Conservation (phyloP, 2,113 vertebrate genomes). For the Tachysurus fulvidraco region DNA sequence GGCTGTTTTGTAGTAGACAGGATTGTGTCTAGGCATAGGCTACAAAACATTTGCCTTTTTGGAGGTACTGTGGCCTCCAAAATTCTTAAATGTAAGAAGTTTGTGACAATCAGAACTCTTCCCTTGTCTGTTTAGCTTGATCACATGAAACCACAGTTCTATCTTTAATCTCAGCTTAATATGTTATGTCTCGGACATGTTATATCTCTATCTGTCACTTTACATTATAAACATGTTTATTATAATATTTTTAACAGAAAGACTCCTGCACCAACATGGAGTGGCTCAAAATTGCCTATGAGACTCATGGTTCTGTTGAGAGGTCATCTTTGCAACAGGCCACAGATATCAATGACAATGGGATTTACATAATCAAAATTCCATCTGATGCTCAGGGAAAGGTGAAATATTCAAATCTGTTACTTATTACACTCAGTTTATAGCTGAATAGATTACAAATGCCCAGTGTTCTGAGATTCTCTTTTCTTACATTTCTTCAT, state of each 20-base stretch:
- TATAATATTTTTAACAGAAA: slow-evolving; percentile 57
- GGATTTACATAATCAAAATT: slow-evolving; percentile 70
- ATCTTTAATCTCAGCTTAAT: background rate
- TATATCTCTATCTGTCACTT: too few relatives aligned
- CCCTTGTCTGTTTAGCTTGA: background rate
- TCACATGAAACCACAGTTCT: background rate
- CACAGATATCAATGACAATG: slow-evolving; percentile 76
- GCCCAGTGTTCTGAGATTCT: background rate
- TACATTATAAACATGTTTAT: background rate
- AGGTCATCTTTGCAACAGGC: slow-evolving; percentile 77
- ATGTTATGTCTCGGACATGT: too few relatives aligned
- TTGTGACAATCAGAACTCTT: too few relatives aligned
- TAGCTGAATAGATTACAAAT: background rate
- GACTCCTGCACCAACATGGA: slow-evolving; percentile 75
- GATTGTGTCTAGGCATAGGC: too few relatives aligned
- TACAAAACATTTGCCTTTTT: too few relatives aligned
- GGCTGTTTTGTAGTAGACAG: too few relatives aligned
- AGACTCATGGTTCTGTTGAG: slow-evolving; percentile 82
- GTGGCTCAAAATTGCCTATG: slow-evolving; percentile 80
- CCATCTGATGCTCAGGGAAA: slow-evolving; percentile 49
- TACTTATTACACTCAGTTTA: background rate
- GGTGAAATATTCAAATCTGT: slow-evolving; percentile 23
- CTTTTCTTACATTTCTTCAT: background rate
- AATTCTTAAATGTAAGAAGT: too few relatives aligned
- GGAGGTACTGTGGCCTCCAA: too few relatives aligned